Base-by-base conservation (phyloP, 2,888 invertebrate genomes). In the Heliconius cydno region DNA sequence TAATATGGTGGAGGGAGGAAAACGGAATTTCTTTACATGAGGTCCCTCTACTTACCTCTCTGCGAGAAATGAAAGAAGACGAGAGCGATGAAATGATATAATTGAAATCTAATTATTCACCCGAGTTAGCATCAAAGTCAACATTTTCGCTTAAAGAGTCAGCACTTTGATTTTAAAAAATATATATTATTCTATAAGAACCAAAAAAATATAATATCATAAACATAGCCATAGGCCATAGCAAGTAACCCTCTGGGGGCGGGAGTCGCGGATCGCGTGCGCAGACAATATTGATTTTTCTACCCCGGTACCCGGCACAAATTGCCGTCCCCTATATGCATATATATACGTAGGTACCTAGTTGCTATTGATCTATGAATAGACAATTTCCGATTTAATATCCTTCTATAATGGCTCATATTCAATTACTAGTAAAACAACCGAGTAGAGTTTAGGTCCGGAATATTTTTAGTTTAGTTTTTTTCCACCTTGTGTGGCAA, bases 221-320 rank as follows among this genome's bases (percentile, higher is more conserved):
- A 72, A 22, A 30, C 60, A 60, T n/a, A 60, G 10, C 60, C 60
- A 60, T n/a, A 60, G n/a, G 57, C 57, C 34, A 60, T 73, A 60
- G 60, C 73, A 65, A 63, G 72, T 66, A 71, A 46, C 76, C 63
- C 34, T 65, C 79, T 77, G 71, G 78, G 70, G 80, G 81, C n/a
- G 77, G 63, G 82, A 38, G 67, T 41, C 81, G 79, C 70, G 78
- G 88, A 92, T 92, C 92, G 92, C 92, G 92, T 92, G 92, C 92
- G 92, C 92, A 92, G 89, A 86, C 86, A 79, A 79, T 92, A 92
- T 92, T 90, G 92, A 92, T 92, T 90, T 90, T 85, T 81, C 79
- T 85, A 87, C 90, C 83, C 81, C 84, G 81, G 82, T 82, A 86
- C 88, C 89, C 75, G 66, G 46, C 75, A 84, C 85, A 83, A 84